Evolutionary conservation across 2,888 invertebrate species (phyloP), one percentile per base, ranked within the genome.

Genomic region (Brachynemurus nebulosus): DNA sequence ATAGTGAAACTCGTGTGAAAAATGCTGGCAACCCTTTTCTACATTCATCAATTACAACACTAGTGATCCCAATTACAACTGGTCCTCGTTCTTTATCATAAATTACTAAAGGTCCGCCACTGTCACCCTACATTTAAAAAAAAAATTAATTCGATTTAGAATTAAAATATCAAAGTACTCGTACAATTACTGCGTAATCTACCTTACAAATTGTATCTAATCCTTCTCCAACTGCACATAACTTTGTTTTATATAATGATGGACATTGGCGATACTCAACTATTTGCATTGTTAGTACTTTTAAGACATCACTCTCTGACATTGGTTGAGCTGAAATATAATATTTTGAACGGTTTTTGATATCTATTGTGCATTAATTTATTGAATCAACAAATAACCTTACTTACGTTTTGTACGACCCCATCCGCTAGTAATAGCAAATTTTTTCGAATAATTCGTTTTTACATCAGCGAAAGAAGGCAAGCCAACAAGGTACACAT

Each of bases 361-460:
- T 14, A 12, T 35, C 9, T 12, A 25, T 25, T n/a, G 8, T 25
- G n/a, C n/a, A n/a, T n/a, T n/a, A n/a, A n/a, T n/a, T 23, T 23
- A 23, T n/a, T n/a, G 12, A n/a, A 27, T 4, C 3, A 27, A 2
- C 27, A 27, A 27, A 7, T 40, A 23, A 23, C 14, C 14, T 25
- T 27, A 40, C 40, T 21, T 40, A 40, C 40, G 23, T 4, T 14
- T 21, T 17, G 40, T 40, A 8, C 40, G 23, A 16, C 40, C 40
- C 40, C 40, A 40, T 5, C 40, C 40, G 27, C 40, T 21, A 8
- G 40, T 40, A 8, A 40, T 40, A 5, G 14, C 40, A 40, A 25
- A 25, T 17, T 16, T 25, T 3, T 27, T n/a, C 11, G 25, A 14
- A 40, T 40, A 40, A 17, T 40, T 23, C 16, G 14, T 25, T 27